Conservation (phyloP, 2,113 vertebrate species). For the Hydrochoerus hydrochaeris region DNA sequence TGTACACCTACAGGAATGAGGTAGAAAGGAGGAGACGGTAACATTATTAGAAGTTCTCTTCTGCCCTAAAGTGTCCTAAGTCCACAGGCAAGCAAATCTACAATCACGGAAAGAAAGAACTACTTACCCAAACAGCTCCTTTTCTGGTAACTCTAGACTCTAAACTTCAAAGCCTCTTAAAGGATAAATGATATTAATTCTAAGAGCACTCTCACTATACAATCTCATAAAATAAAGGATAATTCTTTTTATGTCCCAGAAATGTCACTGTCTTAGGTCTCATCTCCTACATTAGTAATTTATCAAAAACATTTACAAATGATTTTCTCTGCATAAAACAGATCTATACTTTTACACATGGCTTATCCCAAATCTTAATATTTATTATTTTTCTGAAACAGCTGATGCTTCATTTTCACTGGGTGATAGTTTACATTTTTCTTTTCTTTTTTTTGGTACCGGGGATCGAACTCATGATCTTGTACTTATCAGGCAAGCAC, state of each 20-base stretch:
- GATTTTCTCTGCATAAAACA: slow-evolving; percentile 19
- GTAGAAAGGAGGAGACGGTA: not conserved
- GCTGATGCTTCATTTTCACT: not conserved
- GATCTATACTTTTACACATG: not conserved
- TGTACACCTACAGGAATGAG: slow-evolving; percentile 89
- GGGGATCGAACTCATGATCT: too few relatives aligned
- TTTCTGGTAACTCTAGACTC: not conserved
- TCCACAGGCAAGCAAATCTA: not conserved
- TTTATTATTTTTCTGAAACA: slow-evolving; percentile 47
- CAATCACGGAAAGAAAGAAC: not conserved
- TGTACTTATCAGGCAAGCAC: too few relatives aligned
- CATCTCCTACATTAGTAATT: not conserved
- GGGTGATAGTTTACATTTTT: not conserved
- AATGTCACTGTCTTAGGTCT: not conserved
- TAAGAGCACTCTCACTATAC: not conserved
- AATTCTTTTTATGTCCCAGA: not conserved
- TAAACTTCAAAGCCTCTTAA: not conserved
- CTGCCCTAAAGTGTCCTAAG: not conserved
- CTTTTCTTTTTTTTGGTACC: not conserved
- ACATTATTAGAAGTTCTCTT: slow-evolving; percentile 20
- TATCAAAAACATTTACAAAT: slow-evolving; percentile 43
- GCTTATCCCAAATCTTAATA: slow-evolving; percentile 20
- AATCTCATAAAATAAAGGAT: not conserved
- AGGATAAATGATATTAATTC: not conserved
- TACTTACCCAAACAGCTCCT: not conserved